These are phyloP conservation scores for Gisinianus flammeolus DNA, from an alignment of 2,888 invertebrate genomes.

Conservation along the genomic window DNA sequence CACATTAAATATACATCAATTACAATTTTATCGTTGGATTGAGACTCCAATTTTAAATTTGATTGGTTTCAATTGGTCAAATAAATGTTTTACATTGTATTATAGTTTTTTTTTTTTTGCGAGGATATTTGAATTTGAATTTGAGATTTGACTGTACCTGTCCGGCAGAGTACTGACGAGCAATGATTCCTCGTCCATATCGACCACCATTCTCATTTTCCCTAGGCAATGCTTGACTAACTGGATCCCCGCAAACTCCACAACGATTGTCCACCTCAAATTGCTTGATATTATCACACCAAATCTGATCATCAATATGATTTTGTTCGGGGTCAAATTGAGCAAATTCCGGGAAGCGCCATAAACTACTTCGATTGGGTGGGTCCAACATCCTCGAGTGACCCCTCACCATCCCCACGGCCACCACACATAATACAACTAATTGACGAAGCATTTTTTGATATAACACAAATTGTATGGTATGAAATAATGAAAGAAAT, in stretches of 20 bases:
- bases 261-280: not conserved
- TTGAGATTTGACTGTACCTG: slow-evolving; percentile 21
- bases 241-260: slow-evolving; percentile 26
- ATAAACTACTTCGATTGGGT: slow-evolving; percentile 20
- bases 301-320: slow-evolving; percentile 12
- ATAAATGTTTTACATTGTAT: not conserved
- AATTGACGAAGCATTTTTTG: too few species aligned
- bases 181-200: slow-evolving; percentile 45
- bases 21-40: not conserved
- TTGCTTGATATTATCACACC: slow-evolving; percentile 8
- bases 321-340: not conserved
- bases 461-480: too few species aligned
- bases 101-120: not conserved
- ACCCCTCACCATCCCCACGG: not conserved
- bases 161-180: slow-evolving; percentile 35
- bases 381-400: not conserved
- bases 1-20: not conserved
- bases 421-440: not conserved
- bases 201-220: slow-evolving; percentile 48
- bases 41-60: not conserved
- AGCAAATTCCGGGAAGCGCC: slow-evolving; percentile 14
- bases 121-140: not conserved
- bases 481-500: too few species aligned
- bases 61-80: not conserved
- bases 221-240: not conserved